Conservation (phyloP, 2,888 invertebrate species). For the Drosophila kuntzei region DNA sequence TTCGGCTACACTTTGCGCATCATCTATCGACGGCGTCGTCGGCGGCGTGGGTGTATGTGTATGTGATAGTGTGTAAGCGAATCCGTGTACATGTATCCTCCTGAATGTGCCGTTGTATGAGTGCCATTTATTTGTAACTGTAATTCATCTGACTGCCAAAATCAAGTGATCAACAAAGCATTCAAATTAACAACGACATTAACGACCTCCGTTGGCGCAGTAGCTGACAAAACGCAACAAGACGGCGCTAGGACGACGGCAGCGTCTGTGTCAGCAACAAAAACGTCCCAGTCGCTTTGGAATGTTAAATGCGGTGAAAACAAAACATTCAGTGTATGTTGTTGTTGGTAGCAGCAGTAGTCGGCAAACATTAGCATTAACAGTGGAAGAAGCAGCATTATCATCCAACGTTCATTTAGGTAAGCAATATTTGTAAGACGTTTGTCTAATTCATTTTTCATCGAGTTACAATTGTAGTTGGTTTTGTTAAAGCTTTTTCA, state of each 20-base stretch:
- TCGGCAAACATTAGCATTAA: constrained; percentile 72
- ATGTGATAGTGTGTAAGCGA: constrained; percentile 21
- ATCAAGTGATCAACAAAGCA: constrained; percentile 25
- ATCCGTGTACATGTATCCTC: constrained; percentile 36
- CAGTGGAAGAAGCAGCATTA: constrained; percentile 70
- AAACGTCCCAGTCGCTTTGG: constrained; percentile 80
- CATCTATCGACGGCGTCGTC: constrained; percentile 39
- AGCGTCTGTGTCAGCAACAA: constrained; percentile 41
- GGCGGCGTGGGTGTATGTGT: constrained; percentile 29
- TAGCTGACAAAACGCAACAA: constrained; percentile 29
- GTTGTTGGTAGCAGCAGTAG: constrained; percentile 81
- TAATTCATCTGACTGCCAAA: constrained; percentile 35
- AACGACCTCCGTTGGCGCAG: constrained; percentile 33
- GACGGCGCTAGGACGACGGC: constrained; percentile 49
- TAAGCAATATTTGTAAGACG: constrained; percentile 39
- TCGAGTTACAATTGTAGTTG: background rate
- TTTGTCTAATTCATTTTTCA: constrained; percentile 12
- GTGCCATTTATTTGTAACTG: constrained; percentile 56
- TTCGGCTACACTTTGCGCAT: constrained; percentile 55
- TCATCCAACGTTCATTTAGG: constrained; percentile 77
- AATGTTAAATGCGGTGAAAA: constrained; percentile 85
- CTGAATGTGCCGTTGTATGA: constrained; percentile 42
- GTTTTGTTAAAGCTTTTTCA: constrained; percentile 41
- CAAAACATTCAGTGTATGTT: constrained; percentile 83
- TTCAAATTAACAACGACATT: constrained; percentile 24